Conservation (phyloP, 2,888 invertebrate species). For the Epiblema foenella region DNA sequence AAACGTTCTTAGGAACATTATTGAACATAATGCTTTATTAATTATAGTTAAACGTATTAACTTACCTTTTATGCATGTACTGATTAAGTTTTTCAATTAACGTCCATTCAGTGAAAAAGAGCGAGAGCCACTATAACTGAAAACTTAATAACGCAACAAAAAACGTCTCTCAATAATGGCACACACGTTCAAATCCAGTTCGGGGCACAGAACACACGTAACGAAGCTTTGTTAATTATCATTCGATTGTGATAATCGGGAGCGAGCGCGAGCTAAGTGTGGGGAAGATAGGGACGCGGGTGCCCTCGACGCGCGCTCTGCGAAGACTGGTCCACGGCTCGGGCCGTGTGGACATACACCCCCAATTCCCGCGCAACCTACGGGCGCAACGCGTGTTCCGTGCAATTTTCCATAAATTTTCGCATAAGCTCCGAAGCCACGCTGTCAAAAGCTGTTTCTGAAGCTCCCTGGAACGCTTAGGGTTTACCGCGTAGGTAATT, state of each 20-base stretch:
- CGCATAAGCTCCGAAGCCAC: slow-evolving; percentile 79
- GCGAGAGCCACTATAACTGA: slow-evolving; percentile 46
- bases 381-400: slow-evolving; percentile 76
- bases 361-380: slow-evolving; percentile 76
- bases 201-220: slow-evolving; percentile 67
- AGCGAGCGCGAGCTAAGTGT: slow-evolving; percentile 63
- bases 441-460: slow-evolving; percentile 83
- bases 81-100: slow-evolving; percentile 57
- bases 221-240: slow-evolving; percentile 62
- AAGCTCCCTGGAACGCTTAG: slow-evolving; percentile 63
- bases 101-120: slow-evolving; percentile 62
- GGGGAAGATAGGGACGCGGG: slow-evolving; percentile 61
- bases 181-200: slow-evolving; percentile 74
- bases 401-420: slow-evolving; percentile 85
- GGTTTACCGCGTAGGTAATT: slow-evolving; percentile 72
- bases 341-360: slow-evolving; percentile 81
- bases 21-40: background rate
- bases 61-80: slow-evolving; percentile 68
- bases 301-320: slow-evolving; percentile 66
- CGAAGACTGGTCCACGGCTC: slow-evolving; percentile 72
- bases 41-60: slow-evolving; percentile 35
- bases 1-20: no score
- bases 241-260: slow-evolving; percentile 72
- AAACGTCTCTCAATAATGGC: slow-evolving; percentile 58
- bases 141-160: slow-evolving; percentile 37